These are phyloP conservation scores for Lysiphlebus fabarum DNA, from an alignment of 1,140 invertebrate species.

Conservation along the genomic window DNA sequence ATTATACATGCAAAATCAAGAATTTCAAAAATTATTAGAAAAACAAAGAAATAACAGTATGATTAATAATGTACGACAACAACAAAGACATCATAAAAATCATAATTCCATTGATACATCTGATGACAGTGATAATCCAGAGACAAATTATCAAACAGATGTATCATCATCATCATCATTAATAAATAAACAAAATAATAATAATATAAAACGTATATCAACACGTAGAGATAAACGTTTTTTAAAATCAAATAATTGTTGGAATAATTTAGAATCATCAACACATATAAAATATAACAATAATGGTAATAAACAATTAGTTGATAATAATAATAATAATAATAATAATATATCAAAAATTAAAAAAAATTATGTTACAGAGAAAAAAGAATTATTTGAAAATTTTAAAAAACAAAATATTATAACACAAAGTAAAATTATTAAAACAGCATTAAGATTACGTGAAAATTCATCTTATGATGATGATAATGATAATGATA, in stretches of 20 bases:
- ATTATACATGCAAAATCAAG: slow-evolving; percentile 73
- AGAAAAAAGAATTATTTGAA: slow-evolving; percentile 44
- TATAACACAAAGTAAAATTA: slow-evolving; percentile 44
- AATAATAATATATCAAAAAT: slow-evolving; percentile 10
- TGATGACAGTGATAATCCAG: slow-evolving; percentile 50
- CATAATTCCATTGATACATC: slow-evolving; percentile 41
- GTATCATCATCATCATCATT: slow-evolving; percentile 51
- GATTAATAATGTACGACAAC: slow-evolving; percentile 57
- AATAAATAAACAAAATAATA: slow-evolving; percentile 51
- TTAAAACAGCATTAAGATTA: slow-evolving; percentile 42
- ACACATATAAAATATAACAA: neutral
- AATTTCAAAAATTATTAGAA: slow-evolving; percentile 75
- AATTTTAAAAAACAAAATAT: slow-evolving; percentile 43
- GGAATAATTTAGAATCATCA: slow-evolving; percentile 37
- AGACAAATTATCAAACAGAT: slow-evolving; percentile 50
- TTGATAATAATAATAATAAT: neutral
- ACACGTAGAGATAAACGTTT: slow-evolving; percentile 36
- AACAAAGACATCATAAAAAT: slow-evolving; percentile 54
- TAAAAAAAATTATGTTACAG: slow-evolving; percentile 25
- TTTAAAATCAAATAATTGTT: slow-evolving; percentile 39
- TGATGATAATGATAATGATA: slow-evolving; percentile 13
- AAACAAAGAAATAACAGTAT: slow-evolving; percentile 62
- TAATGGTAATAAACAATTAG: neutral
- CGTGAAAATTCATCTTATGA: slow-evolving; percentile 38
- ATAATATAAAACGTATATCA: slow-evolving; percentile 48